Percentiles rank a stretch among this genome's conserved stretches.
phyloP scores from a whole-genome alignment of 2,888 invertebrate species.

The Cancer borealis region DNA sequence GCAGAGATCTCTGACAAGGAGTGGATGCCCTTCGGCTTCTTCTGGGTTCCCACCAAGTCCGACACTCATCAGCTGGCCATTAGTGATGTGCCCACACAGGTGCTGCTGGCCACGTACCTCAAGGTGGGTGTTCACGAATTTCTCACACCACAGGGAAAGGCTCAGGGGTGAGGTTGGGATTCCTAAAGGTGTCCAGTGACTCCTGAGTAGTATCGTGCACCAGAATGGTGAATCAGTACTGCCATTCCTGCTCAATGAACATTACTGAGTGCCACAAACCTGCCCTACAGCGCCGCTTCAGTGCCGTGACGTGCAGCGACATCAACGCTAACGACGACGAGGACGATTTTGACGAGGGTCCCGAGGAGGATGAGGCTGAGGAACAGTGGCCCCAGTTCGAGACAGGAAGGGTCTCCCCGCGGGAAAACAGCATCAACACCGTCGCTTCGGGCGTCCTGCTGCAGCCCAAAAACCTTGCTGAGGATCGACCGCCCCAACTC shows the following conservation, averaged over 20 bases:
- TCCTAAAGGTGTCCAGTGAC: neutral
- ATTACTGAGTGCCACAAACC: neutral
- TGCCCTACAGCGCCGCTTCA: conserved; percentile 13
- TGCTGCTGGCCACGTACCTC: conserved; percentile 48
- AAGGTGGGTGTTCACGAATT: conserved; percentile 32
- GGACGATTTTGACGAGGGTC: neutral
- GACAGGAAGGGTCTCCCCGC: neutral
- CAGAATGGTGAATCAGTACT: neutral
- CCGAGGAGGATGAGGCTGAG: neutral
- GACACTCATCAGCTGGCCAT: neutral
- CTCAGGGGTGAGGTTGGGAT: neutral
- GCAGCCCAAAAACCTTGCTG: conserved; percentile 5
- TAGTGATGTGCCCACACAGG: conserved; percentile 8
- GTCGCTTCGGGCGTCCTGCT: conserved; percentile 30
- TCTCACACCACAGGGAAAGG: neutral
- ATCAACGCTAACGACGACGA: neutral
- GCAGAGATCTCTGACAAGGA: neutral
- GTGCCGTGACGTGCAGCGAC: neutral
- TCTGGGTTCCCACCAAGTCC: conserved; percentile 53
- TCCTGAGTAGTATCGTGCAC: neutral
- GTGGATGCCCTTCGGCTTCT: conserved; percentile 66
- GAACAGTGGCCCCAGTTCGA: neutral
- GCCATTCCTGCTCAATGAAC: neutral
- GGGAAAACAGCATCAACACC: neutral
- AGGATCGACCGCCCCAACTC: neutral